Base-by-base conservation (phyloP, 2,888 invertebrate species). In the Chalcis sispes region DNA sequence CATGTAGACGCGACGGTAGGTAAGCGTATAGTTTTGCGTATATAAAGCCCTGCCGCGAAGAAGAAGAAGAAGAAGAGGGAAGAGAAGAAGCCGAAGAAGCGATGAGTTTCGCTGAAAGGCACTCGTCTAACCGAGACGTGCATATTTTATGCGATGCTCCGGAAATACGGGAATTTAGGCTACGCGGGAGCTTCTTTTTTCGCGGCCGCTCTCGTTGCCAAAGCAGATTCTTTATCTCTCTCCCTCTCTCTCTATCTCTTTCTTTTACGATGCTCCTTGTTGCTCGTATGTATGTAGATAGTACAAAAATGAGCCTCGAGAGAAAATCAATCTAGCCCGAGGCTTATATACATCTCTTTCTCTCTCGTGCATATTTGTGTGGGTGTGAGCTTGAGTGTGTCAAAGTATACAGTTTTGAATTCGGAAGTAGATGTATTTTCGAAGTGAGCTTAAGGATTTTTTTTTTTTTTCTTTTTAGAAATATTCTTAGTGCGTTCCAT, bases 141-240 rank as follows among this genome's bases (percentile, higher is more conserved):
- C 72, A 78, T 78, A 78, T 75, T 78, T 78, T 48, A 77, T 66
- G 56, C 52, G 54, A 42, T 70, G 71, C 40, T 40, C 73, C 72
- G 74, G 66, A 71, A 77, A 77, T 73, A 65, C 59, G 66, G 48
- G 61, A 77, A 77, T 74, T 74, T 61, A 71, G 74, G 65, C 62
- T 71, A 56, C 50, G 4, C 36, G 69, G 27, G 32, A 36, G 5
- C 25, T 27, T 64, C 52, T 69, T 56, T 64, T 58, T 36, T 20
- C 42, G 4, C 36, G 69, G 27, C 23, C 4, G 5, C 25, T 27
- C 48, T 40, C 58, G 46, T 64, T 58, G 25, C 15, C 42, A 72
- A 46, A 29, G 32, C 10, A 50, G 52, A 40, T 18, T 27, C n/a
- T 18, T 27, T n/a, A 32, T 56, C 13, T 64, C 23, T n/a, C 48